A percentile compares a stretch with the other conserved stretches of the same genome.
Conservation (phyloP, 2,888 invertebrate genomes). For the Nephrotoma appendiculata region DNA sequence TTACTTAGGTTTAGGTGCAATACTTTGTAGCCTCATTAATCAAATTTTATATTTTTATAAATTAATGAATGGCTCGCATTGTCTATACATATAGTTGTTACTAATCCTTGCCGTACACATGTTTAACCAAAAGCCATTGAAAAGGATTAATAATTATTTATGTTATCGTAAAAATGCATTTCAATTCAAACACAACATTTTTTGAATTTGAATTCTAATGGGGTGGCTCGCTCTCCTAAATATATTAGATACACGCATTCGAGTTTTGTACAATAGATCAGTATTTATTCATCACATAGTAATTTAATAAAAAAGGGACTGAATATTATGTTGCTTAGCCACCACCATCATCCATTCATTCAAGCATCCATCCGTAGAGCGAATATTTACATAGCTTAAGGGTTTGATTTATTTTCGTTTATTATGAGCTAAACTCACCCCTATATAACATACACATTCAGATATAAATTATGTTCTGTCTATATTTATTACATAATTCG, state of each 20-base stretch:
- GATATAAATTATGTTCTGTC: not conserved
- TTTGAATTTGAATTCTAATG: not conserved
- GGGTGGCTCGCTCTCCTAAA: not conserved
- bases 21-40: not conserved
- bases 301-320: not conserved
- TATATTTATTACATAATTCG: not conserved
- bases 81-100: not conserved
- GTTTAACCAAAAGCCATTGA: not conserved
- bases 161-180: not conserved
- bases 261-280: too few relatives aligned
- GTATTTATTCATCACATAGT: not conserved
- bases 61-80: not conserved
- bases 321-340: not conserved
- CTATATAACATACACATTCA: not conserved
- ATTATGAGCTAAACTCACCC: not conserved
- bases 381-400: not conserved
- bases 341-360: not conserved
- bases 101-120: not conserved
- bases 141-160: not conserved
- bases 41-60: not conserved
- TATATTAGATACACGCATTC: not conserved
- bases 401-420: not conserved
- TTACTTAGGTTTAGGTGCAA: not conserved
- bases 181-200: not conserved
- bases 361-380: not conserved